Conservation (phyloP, 2,113 vertebrate species). For the Tiliqua scincoides region DNA sequence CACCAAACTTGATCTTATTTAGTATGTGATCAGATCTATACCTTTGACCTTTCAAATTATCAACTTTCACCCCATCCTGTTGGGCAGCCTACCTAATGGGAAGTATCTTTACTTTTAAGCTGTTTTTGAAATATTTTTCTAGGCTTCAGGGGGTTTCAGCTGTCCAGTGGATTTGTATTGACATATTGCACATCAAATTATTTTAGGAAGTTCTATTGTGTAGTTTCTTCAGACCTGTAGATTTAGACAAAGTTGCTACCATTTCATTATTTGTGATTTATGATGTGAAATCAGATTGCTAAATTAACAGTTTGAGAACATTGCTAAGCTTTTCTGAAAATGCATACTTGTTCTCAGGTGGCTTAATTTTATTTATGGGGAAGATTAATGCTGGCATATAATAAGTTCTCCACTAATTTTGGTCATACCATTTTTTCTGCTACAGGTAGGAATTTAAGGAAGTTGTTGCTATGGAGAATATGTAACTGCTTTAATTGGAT, state of each 20-base stretch:
- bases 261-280: not conserved
- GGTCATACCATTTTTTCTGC: not conserved
- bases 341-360: not conserved
- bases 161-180: not conserved
- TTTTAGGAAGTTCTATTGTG: not conserved
- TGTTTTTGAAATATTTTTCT: not conserved
- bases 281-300: not conserved
- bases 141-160: not conserved
- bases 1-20: constrained; percentile 4
- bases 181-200: not conserved
- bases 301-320: not conserved
- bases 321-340: not conserved
- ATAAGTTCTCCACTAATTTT: not conserved
- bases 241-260: not conserved
- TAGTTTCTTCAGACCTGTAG: constrained; percentile 6
- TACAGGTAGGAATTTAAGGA: not conserved
- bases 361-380: not conserved
- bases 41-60: constrained; percentile 4
- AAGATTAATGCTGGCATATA: not conserved
- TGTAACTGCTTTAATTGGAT: not conserved
- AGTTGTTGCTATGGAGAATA: not conserved
- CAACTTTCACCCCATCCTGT: fast-evolving
- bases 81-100: not conserved
- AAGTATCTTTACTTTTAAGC: not conserved
- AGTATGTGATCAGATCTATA: not conserved